Conservation (phyloP, 2,888 invertebrate genomes). For the Lithophane socia region DNA sequence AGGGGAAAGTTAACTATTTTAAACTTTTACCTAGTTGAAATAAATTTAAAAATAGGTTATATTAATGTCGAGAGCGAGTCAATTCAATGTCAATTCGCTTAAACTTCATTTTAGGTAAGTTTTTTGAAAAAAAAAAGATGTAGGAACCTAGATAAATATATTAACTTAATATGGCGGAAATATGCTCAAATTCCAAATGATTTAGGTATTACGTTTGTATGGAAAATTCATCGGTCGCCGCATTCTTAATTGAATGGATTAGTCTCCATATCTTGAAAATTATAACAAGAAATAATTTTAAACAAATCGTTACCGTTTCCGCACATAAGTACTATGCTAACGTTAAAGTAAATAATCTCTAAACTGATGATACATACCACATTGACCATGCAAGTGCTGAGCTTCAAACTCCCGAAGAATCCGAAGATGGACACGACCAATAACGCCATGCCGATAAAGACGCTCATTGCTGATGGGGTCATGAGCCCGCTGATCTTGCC, state of each 20-base stretch:
- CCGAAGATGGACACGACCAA: constrained; percentile 95
- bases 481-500: constrained; percentile 88
- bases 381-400: constrained; percentile 93
- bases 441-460: constrained; percentile 93
- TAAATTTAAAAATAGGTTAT: neutral
- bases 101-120: too few species aligned
- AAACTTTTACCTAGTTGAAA: neutral
- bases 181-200: too few species aligned
- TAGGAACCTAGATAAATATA: too few species aligned
- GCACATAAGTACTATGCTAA: too few species aligned
- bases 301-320: neutral
- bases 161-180: too few species aligned
- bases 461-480: constrained; percentile 94
- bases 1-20: neutral
- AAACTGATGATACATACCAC: constrained; percentile 82
- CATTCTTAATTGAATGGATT: neutral
- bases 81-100: too few species aligned
- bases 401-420: constrained; percentile 95
- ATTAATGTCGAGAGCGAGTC: too few species aligned
- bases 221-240: too few species aligned
- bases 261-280: neutral
- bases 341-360: neutral
- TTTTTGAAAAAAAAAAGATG: too few species aligned
- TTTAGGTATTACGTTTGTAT: too few species aligned
- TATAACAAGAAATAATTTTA: neutral